Base-by-base conservation (phyloP, 2,797 vertebrate species). In the Sebastolobus alascanus region DNA sequence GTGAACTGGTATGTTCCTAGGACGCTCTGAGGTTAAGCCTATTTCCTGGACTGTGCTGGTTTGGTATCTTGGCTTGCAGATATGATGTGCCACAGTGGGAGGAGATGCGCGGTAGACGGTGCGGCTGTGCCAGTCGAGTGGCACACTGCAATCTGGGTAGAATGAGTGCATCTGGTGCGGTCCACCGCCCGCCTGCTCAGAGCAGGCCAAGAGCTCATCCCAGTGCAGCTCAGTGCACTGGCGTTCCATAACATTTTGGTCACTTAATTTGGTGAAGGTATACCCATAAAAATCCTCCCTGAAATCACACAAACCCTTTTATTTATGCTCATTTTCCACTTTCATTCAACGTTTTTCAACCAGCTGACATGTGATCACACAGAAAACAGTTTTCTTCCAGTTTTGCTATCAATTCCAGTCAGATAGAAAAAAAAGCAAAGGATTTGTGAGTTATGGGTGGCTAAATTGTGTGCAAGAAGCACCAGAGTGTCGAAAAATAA, bases 1-100 rank as follows among this genome's bases (percentile, higher is more conserved):
- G 52, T 43, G 9, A 69, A 63, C 31, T 73, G 52, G 2, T 80
- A 79, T 84, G 65, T 81, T 77, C 76, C 66, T n/a, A 22, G 64
- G 31, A 65, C 13, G 46, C 6, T 13, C 31, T 58, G 70, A 68
- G 33, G 60, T 80, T 84, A 52, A 7, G 16, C 8, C 9, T 54
- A 82, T 84, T 80, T 87, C 25, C 73, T 73, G 25, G 58, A 75
- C 58, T 80, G 40, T 38, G 64, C 65, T 27, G 74, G 58, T 84
- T 80, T 87, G 5, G 38, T 66, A 75, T 77, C 68, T 83, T 68
- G 52, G 78, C 82, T 75, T 11, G 13, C 31, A 8, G 25, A 50
- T 20, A 50, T 0, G 46, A 7, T 60, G 68, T 40, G 54, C 50
- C 64, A 75, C 65, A 75, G 68, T 67, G 59, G 65, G 71, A 63